Percentiles rank a stretch among this genome's conserved stretches.
These are phyloP conservation scores for Eretmocerus hayati DNA, from an alignment of 2,888 invertebrate genomes.

Conservation along the genomic window DNA sequence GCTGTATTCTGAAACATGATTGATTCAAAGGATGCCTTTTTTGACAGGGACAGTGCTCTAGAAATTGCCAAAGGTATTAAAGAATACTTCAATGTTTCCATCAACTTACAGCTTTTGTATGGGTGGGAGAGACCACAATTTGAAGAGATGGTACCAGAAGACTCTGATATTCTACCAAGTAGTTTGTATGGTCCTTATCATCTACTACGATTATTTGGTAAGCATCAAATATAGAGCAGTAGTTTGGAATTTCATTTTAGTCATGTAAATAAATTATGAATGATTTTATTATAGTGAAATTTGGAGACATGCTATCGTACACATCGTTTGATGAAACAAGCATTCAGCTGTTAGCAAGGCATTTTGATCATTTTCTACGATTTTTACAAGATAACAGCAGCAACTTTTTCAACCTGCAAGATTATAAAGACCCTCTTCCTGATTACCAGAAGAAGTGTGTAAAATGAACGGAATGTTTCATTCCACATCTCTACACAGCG, in stretches of 20 bases:
- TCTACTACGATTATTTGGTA: constrained; percentile 75
- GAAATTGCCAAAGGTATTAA: constrained; percentile 62
- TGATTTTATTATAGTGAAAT: constrained; percentile 51
- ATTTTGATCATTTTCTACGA: constrained; percentile 86
- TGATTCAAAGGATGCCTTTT: no score
- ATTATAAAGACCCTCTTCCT: constrained; percentile 80
- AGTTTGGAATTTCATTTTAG: neutral
- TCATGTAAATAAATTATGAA: constrained; percentile 1
- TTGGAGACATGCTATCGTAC: constrained; percentile 85
- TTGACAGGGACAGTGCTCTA: constrained; percentile 35
- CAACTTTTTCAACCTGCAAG: constrained; percentile 72
- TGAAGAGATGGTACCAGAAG: constrained; percentile 70
- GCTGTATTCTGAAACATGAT: no score
- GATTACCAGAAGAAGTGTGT: constrained; percentile 72
- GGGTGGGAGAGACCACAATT: constrained; percentile 92
- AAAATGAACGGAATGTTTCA: constrained; percentile 18
- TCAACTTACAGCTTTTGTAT: constrained; percentile 86
- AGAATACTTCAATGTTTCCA: constrained; percentile 89
- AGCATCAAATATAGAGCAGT: no score
- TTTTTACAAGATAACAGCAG: constrained; percentile 77
- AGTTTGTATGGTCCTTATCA: constrained; percentile 88
- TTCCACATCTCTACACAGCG: no score
- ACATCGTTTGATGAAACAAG: constrained; percentile 83
- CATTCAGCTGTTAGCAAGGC: constrained; percentile 71
- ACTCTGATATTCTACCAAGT: constrained; percentile 71